These are phyloP conservation scores for Cassiopea xamachana DNA, from an alignment of 30 jellyfish, hydroid and myxozoan genomes.

Conservation along the genomic window DNA sequence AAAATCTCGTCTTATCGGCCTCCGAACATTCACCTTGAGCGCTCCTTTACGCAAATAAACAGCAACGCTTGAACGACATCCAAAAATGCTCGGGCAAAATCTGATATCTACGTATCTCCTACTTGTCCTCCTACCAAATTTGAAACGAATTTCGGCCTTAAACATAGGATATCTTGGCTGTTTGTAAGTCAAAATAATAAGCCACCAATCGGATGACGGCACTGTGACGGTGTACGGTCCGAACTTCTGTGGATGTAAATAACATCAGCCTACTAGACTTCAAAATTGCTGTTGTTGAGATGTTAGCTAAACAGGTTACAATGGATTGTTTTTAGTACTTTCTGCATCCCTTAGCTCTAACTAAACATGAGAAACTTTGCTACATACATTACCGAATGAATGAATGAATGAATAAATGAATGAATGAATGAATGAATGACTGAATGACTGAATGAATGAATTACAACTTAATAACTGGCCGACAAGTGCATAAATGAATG, in stretches of 20 bases:
- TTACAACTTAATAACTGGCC: background rate
- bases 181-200: slow-evolving; percentile 48
- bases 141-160: slow-evolving; percentile 12
- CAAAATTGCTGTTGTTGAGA: background rate
- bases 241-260: background rate
- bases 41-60: slow-evolving; percentile 29
- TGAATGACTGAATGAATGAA: background rate
- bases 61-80: slow-evolving; percentile 59
- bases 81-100: slow-evolving; percentile 72
- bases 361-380: background rate
- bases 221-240: slow-evolving; percentile 6
- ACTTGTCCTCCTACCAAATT: background rate
- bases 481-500: background rate
- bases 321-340: too few species aligned
- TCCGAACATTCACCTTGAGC: slow-evolving; percentile 9
- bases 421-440: background rate
- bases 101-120: slow-evolving; percentile 3
- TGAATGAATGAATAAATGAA: background rate
- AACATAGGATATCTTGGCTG: slow-evolving; percentile 72
- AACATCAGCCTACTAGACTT: background rate
- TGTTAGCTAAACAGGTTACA: too few species aligned
- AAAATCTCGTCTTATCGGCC: slow-evolving; percentile 42
- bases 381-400: background rate
- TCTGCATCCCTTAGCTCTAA: too few species aligned
- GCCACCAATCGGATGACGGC: slow-evolving; percentile 19